Evolutionary conservation across 2,888 invertebrate species (phyloP).

Genomic region (Andricus quercusramuli): DNA sequence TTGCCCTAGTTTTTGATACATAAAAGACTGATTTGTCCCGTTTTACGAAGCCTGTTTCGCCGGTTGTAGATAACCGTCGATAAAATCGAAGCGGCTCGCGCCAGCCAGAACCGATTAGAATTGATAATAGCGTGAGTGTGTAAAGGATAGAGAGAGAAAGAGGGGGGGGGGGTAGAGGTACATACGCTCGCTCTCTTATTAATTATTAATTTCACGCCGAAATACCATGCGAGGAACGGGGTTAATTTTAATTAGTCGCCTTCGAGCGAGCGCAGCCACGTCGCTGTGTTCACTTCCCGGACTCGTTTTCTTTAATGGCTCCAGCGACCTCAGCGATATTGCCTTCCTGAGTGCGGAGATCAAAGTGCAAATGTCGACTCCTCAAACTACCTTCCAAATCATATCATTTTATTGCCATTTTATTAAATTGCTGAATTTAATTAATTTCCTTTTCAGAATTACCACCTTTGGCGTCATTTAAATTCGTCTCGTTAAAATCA

Average conservation of each 20-base stretch:
- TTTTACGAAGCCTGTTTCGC: not conserved
- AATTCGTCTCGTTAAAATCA: too few species aligned
- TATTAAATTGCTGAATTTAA: conserved; percentile 10
- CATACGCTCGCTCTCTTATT: conserved; percentile 25
- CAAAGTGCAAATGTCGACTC: conserved; percentile 38
- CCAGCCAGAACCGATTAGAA: conserved; percentile 49
- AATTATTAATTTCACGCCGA: conserved; percentile 39
- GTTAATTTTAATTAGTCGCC: conserved; percentile 46
- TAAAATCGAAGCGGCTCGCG: conserved; percentile 47
- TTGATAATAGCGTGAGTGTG: conserved; percentile 44
- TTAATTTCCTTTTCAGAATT: not conserved
- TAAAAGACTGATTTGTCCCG: not conserved
- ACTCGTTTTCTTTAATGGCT: conserved; percentile 39
- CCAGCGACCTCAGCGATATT: conserved; percentile 41
- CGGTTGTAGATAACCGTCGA: conserved; percentile 47
- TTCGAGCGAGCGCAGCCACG: conserved; percentile 34
- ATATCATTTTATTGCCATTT: conserved; percentile 1
- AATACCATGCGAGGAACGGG: conserved; percentile 28
- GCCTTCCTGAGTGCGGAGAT: conserved; percentile 26
- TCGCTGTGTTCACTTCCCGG: conserved; percentile 23
- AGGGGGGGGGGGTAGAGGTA: too few species aligned
- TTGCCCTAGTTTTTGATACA: not conserved
- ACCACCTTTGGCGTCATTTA: too few species aligned
- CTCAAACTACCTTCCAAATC: conserved; percentile 12
- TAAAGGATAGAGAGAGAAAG: conserved; percentile 40